Percentiles rank a stretch among this genome's conserved stretches.
Evolutionary conservation across 2,113 vertebrate species (phyloP).

Genomic region (Paratilapia polleni): DNA sequence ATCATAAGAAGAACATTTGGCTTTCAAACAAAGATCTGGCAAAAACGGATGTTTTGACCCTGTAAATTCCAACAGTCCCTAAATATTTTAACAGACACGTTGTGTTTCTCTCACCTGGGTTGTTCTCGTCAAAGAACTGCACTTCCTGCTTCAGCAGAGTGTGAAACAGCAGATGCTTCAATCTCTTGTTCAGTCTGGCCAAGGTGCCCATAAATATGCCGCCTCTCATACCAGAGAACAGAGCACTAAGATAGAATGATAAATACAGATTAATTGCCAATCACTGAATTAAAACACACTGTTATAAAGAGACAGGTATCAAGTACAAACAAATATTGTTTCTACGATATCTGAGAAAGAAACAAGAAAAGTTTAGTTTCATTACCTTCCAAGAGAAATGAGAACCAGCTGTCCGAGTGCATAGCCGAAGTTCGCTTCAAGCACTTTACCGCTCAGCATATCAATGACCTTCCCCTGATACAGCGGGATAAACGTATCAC

Average conservation of each 20-base stretch:
- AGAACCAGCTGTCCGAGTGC: constrained; percentile 76
- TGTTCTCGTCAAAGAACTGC: constrained; percentile 78
- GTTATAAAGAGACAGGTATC: neutral
- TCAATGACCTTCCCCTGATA: constrained; percentile 85
- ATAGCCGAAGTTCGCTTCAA: constrained; percentile 60
- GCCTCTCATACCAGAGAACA: constrained; percentile 76
- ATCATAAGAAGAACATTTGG: too few species aligned
- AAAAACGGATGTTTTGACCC: neutral
- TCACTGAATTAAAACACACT: neutral
- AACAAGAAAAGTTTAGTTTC: neutral
- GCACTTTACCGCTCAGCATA: constrained; percentile 72
- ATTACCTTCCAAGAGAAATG: constrained; percentile 84
- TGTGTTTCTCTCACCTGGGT: constrained; percentile 66
- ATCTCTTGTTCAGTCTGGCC: constrained; percentile 75
- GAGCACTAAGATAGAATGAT: constrained; percentile 49
- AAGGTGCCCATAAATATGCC: constrained; percentile 76
- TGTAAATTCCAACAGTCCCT: neutral
- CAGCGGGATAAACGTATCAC: constrained; percentile 75
- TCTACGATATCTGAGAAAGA: neutral
- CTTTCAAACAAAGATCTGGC: neutral
- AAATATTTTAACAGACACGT: neutral
- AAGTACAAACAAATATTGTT: neutral
- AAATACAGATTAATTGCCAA: neutral
- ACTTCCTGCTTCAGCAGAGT: constrained; percentile 79
- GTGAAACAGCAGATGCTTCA: constrained; percentile 76